phyloP scores from a whole-genome alignment of 2,888 invertebrate genomes.

The Meta bourneti region DNA sequence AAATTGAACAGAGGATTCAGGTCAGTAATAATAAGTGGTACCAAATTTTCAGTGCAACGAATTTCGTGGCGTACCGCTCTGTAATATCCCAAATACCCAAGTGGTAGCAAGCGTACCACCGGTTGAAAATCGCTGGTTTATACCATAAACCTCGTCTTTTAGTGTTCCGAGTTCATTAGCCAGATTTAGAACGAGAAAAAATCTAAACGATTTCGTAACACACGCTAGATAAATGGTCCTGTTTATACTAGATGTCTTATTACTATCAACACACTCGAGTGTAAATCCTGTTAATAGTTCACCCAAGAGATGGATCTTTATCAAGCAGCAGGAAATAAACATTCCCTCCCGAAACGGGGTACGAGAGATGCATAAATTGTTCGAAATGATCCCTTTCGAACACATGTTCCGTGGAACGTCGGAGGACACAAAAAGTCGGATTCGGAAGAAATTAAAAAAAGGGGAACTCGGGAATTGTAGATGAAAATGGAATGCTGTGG shows the following conservation, averaged over 20 bases:
- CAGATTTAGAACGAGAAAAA: background rate
- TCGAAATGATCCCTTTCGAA: background rate
- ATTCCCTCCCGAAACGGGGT: background rate
- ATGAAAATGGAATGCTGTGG: slow-evolving; percentile 31
- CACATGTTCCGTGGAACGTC: background rate
- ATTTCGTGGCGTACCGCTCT: too few species aligned
- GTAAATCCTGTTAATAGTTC: slow-evolving; percentile 33
- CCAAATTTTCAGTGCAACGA: too few species aligned
- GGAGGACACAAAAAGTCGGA: background rate
- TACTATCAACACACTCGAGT: slow-evolving; percentile 40
- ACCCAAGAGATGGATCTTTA: slow-evolving; percentile 40
- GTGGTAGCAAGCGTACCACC: too few species aligned
- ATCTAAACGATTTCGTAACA: background rate
- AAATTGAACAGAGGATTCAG: too few species aligned
- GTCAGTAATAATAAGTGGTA: too few species aligned
- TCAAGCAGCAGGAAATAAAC: slow-evolving; percentile 24
- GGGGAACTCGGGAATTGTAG: slow-evolving; percentile 14
- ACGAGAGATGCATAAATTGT: slow-evolving; percentile 8
- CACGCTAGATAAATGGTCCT: slow-evolving; percentile 10
- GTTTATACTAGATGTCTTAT: slow-evolving; percentile 34
- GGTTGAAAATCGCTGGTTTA: too few species aligned
- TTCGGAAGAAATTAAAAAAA: slow-evolving; percentile 6
- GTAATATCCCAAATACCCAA: too few species aligned
- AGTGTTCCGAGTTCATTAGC: background rate
- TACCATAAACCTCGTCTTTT: too few species aligned